Conservation (phyloP, 2,113 vertebrate species). For the Accipiter cooperii region DNA sequence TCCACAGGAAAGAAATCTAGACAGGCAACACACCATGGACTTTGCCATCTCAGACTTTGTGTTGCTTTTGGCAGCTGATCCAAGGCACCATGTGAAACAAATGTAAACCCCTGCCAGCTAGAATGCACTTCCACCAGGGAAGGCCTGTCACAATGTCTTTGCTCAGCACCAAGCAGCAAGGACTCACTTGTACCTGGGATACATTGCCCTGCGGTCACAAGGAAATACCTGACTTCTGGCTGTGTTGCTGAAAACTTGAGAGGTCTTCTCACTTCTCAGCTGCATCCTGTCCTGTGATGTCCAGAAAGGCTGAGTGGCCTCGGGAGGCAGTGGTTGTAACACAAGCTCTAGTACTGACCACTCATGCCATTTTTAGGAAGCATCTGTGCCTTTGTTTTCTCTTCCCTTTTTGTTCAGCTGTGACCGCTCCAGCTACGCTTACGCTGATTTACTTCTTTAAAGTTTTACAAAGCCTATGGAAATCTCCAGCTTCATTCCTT, state of each 20-base stretch:
- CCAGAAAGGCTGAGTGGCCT: background rate
- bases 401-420: background rate
- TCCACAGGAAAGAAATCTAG: background rate
- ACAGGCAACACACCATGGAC: fast-evolving
- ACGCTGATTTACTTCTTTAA: background rate
- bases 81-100: background rate
- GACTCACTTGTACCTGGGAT: background rate
- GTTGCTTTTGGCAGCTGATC: background rate
- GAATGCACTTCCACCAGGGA: background rate
- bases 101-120: background rate
- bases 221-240: background rate
- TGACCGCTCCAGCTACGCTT: background rate
- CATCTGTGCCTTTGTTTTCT: background rate
- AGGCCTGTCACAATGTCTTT: background rate
- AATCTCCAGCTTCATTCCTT: background rate
- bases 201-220: background rate
- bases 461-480: background rate
- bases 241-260: background rate
- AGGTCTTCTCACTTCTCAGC: background rate
- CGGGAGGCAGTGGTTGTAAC: background rate
- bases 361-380: background rate
- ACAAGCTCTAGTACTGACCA: background rate
- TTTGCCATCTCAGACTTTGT: background rate
- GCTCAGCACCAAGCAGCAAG: background rate
- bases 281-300: background rate